Evolutionary conservation across 2,797 vertebrate species (phyloP).

Genomic region (Bovichtus variegatus): DNA sequence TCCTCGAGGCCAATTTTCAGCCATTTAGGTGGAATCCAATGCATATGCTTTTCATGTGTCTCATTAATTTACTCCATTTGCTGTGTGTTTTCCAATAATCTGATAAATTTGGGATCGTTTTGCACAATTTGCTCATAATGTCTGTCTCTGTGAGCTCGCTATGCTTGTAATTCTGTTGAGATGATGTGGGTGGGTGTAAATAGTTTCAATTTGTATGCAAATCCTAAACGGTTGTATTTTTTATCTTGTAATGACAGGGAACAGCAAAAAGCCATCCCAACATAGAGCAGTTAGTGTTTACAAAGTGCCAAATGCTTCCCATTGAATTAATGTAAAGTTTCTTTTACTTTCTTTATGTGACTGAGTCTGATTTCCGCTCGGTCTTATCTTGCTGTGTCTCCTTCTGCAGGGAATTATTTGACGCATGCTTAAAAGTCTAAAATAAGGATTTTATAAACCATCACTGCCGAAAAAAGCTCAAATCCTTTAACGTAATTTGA

Average conservation of each 20-base stretch:
- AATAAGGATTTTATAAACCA: slow-evolving; percentile 18
- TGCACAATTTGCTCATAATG: slow-evolving; percentile 51
- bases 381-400: not conserved
- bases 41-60: slow-evolving; percentile 38
- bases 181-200: slow-evolving; percentile 51
- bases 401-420: slow-evolving; percentile 21
- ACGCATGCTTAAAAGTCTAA: slow-evolving; percentile 20
- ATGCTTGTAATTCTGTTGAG: slow-evolving; percentile 63
- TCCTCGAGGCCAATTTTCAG: slow-evolving; percentile 4
- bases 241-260: slow-evolving; percentile 75
- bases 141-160: slow-evolving; percentile 31
- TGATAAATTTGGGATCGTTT: slow-evolving; percentile 55
- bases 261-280: slow-evolving; percentile 33
- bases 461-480: not conserved
- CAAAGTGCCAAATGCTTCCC: slow-evolving; percentile 68
- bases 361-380: slow-evolving; percentile 3
- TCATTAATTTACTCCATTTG: slow-evolving; percentile 52
- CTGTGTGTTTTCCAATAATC: slow-evolving; percentile 54
- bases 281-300: slow-evolving; percentile 50
- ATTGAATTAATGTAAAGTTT: slow-evolving; percentile 56
- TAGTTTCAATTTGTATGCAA: slow-evolving; percentile 83
- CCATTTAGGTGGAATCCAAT: slow-evolving; percentile 27
- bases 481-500: slow-evolving; percentile 23
- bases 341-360: slow-evolving; percentile 24
- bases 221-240: slow-evolving; percentile 64